Conservation (phyloP, 2,113 vertebrate genomes). For the Microtus ochrogaster region DNA sequence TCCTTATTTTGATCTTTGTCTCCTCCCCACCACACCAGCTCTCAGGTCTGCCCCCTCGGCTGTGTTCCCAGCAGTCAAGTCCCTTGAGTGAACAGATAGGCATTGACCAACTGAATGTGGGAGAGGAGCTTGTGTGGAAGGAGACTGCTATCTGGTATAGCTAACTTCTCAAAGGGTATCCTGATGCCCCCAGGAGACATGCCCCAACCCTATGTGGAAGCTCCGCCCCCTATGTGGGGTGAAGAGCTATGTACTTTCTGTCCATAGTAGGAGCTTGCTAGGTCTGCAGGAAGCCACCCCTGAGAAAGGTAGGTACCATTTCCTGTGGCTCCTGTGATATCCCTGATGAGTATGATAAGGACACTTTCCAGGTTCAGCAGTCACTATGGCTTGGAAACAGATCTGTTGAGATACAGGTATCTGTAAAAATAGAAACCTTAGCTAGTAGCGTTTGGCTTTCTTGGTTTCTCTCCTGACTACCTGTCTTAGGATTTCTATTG, state of each 20-base stretch:
- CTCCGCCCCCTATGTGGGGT: not conserved
- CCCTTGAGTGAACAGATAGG: not conserved
- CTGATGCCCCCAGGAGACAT: not conserved
- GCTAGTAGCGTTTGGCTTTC: not conserved
- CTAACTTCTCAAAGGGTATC: no score
- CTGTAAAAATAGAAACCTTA: not conserved
- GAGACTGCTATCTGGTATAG: not conserved
- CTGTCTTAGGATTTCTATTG: not conserved
- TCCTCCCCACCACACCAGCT: not conserved
- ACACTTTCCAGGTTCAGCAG: not conserved
- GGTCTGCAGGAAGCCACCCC: not conserved
- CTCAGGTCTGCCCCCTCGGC: not conserved
- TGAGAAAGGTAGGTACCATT: not conserved
- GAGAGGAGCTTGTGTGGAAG: not conserved
- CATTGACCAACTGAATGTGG: not conserved
- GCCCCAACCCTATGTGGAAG: not conserved
- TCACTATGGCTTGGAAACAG: not conserved
- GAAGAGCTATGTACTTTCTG: not conserved
- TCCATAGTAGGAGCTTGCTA: not conserved
- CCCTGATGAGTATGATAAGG: accelerated
- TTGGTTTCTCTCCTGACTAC: not conserved
- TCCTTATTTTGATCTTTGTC: not conserved
- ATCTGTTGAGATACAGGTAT: not conserved
- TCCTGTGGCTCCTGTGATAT: not conserved
- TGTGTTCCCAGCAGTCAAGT: not conserved